A percentile compares a stretch with the other conserved stretches of the same genome.
These are phyloP conservation scores for Melopsittacus undulatus DNA, from an alignment of 2,797 vertebrate genomes.

Conservation along the genomic window DNA sequence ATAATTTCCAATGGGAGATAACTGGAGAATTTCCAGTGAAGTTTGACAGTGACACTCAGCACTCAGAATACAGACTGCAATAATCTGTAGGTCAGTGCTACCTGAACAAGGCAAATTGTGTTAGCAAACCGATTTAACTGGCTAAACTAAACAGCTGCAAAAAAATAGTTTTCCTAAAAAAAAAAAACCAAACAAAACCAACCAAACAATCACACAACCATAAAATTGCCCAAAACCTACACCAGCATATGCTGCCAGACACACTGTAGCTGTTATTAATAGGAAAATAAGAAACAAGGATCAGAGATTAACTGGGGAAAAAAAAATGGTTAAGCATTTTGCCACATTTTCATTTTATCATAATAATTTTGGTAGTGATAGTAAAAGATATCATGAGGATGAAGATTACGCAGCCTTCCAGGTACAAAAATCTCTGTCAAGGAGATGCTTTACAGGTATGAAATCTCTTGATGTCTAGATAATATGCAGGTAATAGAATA, in stretches of 20 bases:
- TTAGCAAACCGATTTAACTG: neutral
- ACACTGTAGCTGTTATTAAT: neutral
- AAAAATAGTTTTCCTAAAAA: neutral
- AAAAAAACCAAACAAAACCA: neutral
- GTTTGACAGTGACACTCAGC: neutral
- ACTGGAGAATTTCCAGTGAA: neutral
- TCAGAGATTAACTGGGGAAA: neutral
- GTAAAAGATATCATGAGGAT: neutral
- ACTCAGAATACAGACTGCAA: neutral
- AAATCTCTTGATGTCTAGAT: neutral
- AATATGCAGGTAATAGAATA: neutral
- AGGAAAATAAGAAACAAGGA: neutral
- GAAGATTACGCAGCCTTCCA: neutral
- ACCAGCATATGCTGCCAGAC: neutral
- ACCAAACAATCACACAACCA: rapidly evolving
- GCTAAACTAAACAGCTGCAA: neutral
- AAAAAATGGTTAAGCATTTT: neutral
- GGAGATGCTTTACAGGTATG: neutral
- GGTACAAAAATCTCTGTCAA: neutral
- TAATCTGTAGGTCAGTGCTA: neutral
- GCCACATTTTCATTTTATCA: neutral
- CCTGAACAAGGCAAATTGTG: neutral
- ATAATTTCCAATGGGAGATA: neutral
- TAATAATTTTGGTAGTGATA: neutral
- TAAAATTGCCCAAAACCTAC: neutral